Percentiles rank a stretch among this genome's conserved stretches.
Conservation (phyloP, 2,113 vertebrate species). For the Mastomys coucha region DNA sequence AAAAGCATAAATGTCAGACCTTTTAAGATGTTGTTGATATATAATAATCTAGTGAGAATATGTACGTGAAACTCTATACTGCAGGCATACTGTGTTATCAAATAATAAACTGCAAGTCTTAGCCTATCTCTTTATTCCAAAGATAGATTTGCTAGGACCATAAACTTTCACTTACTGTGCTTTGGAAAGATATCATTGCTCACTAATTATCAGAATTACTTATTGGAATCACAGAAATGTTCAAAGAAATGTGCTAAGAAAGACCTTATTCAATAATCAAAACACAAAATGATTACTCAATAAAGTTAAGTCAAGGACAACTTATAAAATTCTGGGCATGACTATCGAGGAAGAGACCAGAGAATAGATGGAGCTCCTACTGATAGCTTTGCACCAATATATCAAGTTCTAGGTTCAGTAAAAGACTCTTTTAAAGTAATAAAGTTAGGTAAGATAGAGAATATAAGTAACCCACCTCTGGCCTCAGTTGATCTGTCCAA, state of each 20-base stretch:
- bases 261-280: background rate
- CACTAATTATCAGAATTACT: background rate
- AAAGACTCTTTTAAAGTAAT: background rate
- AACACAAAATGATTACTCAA: conserved; percentile 24
- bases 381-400: background rate
- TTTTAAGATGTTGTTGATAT: conserved; percentile 25
- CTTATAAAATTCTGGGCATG: background rate
- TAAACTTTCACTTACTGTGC: background rate
- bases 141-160: background rate
- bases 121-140: background rate
- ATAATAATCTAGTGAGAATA: background rate
- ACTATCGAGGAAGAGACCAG: background rate
- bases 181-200: conserved; percentile 21
- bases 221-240: background rate
- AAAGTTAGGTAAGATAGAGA: background rate
- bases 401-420: background rate
- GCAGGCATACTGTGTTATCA: background rate
- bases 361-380: background rate
- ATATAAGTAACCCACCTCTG: background rate
- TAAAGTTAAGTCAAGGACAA: background rate
- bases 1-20: background rate
- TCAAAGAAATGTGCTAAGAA: background rate
- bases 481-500: background rate
- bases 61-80: background rate
- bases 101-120: background rate